Evolutionary conservation across 2,797 vertebrate genomes (phyloP), one percentile per base, ranked within the genome.

Genomic region (Anisognathus igniventris): DNA sequence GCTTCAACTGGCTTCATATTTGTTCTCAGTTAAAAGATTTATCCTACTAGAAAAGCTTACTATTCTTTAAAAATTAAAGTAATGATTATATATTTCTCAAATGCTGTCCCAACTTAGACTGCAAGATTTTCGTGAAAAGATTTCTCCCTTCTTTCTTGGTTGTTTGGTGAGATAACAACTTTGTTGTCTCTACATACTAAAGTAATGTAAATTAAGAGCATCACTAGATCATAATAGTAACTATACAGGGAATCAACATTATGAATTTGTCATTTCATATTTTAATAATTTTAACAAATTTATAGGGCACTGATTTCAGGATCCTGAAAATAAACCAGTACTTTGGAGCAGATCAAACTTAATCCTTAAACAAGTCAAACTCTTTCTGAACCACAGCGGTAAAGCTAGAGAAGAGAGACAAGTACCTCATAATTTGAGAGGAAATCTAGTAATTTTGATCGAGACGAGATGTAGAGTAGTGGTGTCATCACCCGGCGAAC

Each of bases 401-500:
- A 94, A 95, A 95, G 85, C 77, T 91, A 96, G 40, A 97, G 70
- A 91, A 86, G 48, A 91, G 93, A 97, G 96, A 95, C 31, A 95
- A 79, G 84, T 98, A 99, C 99, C 99, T 99, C 99, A 22, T 99
- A 98, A 96, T 97, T 96, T 87, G 98, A 98, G 96, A 99, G 98
- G 96, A 99, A 99, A 97, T 98, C 98, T 89, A 98, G 96, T 51
- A 99, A 98, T 33, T 97, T 97, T 94, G 98, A 98, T 97, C 96
- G 98, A 79, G 99, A 98, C 68, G 99, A 98, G 95, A 99, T 98
- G 98, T 99, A 99, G 30, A 98, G 98, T 92, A 99, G 98, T n/a
- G 99, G 99, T 77, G 97, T 98, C 97, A 99, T 99, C 97, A 99
- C 99, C 93, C 98, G 96, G 40, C 98, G 98, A 92, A 99, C 98